These are phyloP conservation scores for Nephrocerus scutellatus DNA, from an alignment of 2,888 invertebrate genomes.

Conservation along the genomic window DNA sequence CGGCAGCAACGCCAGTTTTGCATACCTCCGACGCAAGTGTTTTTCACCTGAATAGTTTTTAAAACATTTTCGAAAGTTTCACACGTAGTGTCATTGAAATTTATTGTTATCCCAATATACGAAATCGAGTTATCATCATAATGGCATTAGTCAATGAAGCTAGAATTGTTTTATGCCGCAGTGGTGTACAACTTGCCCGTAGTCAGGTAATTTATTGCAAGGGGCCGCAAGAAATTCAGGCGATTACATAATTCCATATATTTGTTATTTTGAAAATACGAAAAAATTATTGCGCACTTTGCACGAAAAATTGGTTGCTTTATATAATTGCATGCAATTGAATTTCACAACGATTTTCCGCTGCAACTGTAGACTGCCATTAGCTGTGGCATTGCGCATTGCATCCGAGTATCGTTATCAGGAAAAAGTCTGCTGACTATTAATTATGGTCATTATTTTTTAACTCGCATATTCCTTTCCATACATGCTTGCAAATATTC, in stretches of 20 bases:
- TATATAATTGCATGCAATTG: conserved; percentile 15
- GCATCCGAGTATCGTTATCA: too few species aligned
- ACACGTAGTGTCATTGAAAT: conserved; percentile 46
- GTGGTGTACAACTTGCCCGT: conserved; percentile 36
- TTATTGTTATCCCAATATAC: too few species aligned
- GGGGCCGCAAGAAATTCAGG: conserved; percentile 1
- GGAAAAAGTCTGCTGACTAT: too few species aligned
- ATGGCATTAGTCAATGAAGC: conserved; percentile 43
- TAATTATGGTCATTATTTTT: too few species aligned
- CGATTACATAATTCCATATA: conserved; percentile 7
- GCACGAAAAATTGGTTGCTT: conserved; percentile 11
- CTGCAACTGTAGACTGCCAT: too few species aligned
- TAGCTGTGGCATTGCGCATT: too few species aligned
- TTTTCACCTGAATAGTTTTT: conserved; percentile 8
- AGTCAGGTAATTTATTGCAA: conserved; percentile 36
- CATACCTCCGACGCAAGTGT: conserved; percentile 7
- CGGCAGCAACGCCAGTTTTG: conserved; percentile 21
- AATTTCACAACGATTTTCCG: too few species aligned
- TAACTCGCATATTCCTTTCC: neutral
- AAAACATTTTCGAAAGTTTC: conserved; percentile 30
- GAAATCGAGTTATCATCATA: too few species aligned
- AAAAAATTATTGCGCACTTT: conserved; percentile 15
- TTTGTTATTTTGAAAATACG: conserved; percentile 10
- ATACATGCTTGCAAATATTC: neutral
- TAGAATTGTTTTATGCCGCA: conserved; percentile 36